phyloP scores from a whole-genome alignment of 2,113 vertebrate genomes.

The Dolichallabes microphthalmus region DNA sequence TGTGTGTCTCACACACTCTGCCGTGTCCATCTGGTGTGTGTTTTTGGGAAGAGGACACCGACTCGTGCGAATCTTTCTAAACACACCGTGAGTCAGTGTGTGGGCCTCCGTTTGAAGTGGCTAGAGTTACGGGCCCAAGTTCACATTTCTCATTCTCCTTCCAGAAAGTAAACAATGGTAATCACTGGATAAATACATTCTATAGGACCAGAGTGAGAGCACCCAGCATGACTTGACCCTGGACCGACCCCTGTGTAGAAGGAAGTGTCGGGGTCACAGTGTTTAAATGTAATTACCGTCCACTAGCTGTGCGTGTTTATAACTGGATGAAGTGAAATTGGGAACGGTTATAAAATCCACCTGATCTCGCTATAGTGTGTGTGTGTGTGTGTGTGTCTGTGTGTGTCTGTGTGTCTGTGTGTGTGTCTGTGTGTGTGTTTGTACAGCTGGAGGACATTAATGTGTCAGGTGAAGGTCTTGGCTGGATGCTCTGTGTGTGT shows the following conservation, averaged over 20 bases:
- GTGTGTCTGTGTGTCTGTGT: constrained; percentile 17
- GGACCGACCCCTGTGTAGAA: neutral
- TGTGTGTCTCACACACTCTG: constrained; percentile 14
- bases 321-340: constrained; percentile 21
- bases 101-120: constrained; percentile 22
- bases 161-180: constrained; percentile 19
- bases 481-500: neutral
- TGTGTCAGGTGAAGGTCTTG: constrained; percentile 47
- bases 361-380: constrained; percentile 27
- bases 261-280: constrained; percentile 20
- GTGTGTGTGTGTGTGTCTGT: constrained; percentile 30
- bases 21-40: constrained; percentile 26
- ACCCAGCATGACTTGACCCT: neutral
- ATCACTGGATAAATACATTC: constrained; percentile 3
- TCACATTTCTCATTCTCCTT: neutral
- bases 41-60: constrained; percentile 22
- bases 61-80: constrained; percentile 34
- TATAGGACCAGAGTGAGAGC: constrained; percentile 19
- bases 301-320: constrained; percentile 20
- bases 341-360: constrained; percentile 43
- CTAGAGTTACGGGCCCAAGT: neutral
- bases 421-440: constrained; percentile 40
- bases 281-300: constrained; percentile 22
- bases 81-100: constrained; percentile 24
- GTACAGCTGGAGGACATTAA: constrained; percentile 49